phyloP scores from a whole-genome alignment of 1,140 invertebrate species.

The Diprion similis region DNA sequence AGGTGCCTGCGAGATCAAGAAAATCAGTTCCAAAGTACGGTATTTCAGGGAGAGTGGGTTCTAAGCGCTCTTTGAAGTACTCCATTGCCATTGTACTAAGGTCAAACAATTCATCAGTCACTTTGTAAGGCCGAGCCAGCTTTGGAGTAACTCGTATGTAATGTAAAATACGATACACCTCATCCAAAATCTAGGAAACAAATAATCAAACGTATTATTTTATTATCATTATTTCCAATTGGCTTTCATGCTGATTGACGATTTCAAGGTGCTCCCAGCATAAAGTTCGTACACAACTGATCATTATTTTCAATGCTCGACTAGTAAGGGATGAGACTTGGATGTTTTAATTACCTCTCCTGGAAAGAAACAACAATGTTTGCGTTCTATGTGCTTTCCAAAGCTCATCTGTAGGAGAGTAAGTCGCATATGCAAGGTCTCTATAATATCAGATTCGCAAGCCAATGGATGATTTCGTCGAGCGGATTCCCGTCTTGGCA shows the following conservation, averaged over 20 bases:
- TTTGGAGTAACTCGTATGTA: conserved; percentile 84
- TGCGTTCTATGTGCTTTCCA: conserved; percentile 89
- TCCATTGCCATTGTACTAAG: conserved; percentile 93
- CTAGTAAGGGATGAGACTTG: too few relatives aligned
- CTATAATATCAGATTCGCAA: conserved; percentile 87
- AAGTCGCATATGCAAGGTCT: conserved; percentile 87
- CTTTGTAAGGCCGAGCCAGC: conserved; percentile 82
- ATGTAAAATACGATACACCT: conserved; percentile 81
- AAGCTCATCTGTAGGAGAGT: conserved; percentile 89
- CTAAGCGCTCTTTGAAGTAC: conserved; percentile 90
- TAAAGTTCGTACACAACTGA: too few relatives aligned
- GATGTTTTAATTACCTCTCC: conserved; percentile 72
- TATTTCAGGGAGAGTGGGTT: conserved; percentile 85
- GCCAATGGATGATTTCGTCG: conserved; percentile 83
- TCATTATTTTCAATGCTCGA: too few relatives aligned
- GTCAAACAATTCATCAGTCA: conserved; percentile 91
- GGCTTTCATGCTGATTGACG: not conserved
- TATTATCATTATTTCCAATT: not conserved
- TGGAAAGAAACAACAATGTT: conserved; percentile 89
- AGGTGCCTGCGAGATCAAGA: conserved; percentile 73
- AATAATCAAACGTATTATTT: not conserved
- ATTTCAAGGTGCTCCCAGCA: too few relatives aligned
- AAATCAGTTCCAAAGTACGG: conserved; percentile 86
- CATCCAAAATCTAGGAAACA: conserved; percentile 67
- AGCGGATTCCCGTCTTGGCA: conserved; percentile 86